Conservation (phyloP, 2,113 vertebrate species). For the Todiramphus saurophagus region DNA sequence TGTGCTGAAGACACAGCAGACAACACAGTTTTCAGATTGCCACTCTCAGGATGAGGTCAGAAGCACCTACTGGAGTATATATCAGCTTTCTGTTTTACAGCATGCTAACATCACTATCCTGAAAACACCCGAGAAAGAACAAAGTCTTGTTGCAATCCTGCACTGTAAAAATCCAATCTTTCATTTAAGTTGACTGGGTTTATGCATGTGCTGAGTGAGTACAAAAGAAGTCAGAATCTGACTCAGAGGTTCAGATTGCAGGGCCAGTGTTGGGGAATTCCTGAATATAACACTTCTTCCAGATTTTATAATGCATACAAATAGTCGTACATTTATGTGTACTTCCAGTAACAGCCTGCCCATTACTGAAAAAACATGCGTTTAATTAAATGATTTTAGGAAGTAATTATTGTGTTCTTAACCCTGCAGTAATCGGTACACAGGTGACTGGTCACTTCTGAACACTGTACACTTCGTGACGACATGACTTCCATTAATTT, state of each 20-base stretch:
- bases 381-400: constrained; percentile 21
- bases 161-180: not conserved
- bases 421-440: not conserved
- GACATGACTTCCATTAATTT: not conserved
- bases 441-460: not conserved
- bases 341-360: constrained; percentile 27
- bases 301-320: constrained; percentile 1
- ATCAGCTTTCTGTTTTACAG: not conserved
- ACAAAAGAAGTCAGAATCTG: constrained; percentile 25
- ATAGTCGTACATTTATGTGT: not conserved
- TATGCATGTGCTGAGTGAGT: not conserved
- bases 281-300: not conserved
- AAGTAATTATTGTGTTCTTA: not conserved
- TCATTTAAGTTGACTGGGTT: not conserved
- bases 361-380: not conserved
- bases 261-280: constrained; percentile 18
- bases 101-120: fast-evolving
- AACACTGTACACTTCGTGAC: not conserved
- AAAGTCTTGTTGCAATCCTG: not conserved
- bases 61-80: not conserved
- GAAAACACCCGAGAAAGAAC: not conserved
- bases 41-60: not conserved
- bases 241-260: constrained; percentile 7
- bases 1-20: not conserved
- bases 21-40: not conserved